A percentile compares a stretch with the other conserved stretches of the same genome.
phyloP scores from a whole-genome alignment of 2,888 invertebrate genomes.

The Pristionchus mayeri region DNA sequence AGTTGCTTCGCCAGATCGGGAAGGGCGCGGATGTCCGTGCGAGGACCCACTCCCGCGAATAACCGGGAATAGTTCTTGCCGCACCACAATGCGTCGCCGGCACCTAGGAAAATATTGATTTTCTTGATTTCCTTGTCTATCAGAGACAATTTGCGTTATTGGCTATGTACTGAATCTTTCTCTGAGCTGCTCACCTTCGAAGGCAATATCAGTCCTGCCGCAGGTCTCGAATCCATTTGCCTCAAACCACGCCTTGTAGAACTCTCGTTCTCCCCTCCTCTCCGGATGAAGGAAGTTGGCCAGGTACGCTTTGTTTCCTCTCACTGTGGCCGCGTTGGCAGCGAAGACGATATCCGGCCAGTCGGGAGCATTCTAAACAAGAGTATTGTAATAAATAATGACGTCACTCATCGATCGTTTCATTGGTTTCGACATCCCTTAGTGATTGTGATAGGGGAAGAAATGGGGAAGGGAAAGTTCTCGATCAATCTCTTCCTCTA shows the following conservation, averaged over 20 bases:
- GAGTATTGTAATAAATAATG: no score
- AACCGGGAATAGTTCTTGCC: constrained; percentile 65
- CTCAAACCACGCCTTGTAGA: constrained; percentile 62
- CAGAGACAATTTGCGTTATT: not conserved
- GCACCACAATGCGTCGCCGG: constrained; percentile 75
- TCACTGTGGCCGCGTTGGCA: constrained; percentile 74
- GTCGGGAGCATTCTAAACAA: constrained; percentile 68
- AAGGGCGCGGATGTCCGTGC: constrained; percentile 71
- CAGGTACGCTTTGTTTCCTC: constrained; percentile 71
- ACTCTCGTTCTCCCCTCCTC: constrained; percentile 69
- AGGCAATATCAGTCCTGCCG: constrained; percentile 68
- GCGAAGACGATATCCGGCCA: constrained; percentile 75
- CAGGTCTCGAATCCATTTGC: constrained; percentile 70
- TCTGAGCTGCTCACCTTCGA: constrained; percentile 68
- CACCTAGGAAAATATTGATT: constrained; percentile 56
- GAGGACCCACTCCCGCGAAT: constrained; percentile 73
- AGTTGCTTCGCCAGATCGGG: constrained; percentile 65
- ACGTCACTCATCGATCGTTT: not conserved
- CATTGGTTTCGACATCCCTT: constrained; percentile 7
- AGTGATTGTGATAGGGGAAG: not conserved
- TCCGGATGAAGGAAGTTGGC: constrained; percentile 74
- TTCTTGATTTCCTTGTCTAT: not conserved
- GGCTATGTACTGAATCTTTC: not conserved
- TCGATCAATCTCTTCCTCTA: constrained; percentile 33
- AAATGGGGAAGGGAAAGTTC: constrained; percentile 1